phyloP scores from a whole-genome alignment of 1,140 invertebrate genomes.

The Parasteatoda tepidariorum region DNA sequence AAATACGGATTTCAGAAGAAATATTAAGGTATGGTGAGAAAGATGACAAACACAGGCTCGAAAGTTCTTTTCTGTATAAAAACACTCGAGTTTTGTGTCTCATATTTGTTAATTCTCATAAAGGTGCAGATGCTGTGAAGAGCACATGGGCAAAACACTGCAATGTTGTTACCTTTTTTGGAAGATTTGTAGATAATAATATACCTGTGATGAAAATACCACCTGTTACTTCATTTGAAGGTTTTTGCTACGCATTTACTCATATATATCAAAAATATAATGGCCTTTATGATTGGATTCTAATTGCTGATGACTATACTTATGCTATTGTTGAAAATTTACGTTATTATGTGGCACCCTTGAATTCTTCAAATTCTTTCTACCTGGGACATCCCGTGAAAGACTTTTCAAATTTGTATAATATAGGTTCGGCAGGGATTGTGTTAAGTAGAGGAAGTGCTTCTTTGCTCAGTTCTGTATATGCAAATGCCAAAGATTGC shows the following conservation, averaged over 20 bases:
- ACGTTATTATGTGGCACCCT: slow-evolving; percentile 62
- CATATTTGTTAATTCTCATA: slow-evolving; percentile 60
- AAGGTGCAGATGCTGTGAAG: slow-evolving; percentile 62
- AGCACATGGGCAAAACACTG: slow-evolving; percentile 65
- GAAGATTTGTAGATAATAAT: slow-evolving; percentile 61
- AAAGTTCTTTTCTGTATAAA: slow-evolving; percentile 56
- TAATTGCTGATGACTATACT: slow-evolving; percentile 69
- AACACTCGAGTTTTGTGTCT: slow-evolving; percentile 62
- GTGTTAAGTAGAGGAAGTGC: slow-evolving; percentile 61
- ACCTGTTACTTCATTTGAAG: slow-evolving; percentile 43
- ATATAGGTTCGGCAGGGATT: slow-evolving; percentile 62
- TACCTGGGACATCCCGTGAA: slow-evolving; percentile 64
- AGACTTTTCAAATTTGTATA: slow-evolving; percentile 62
- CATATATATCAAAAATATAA: slow-evolving; percentile 56
- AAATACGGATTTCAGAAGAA: slow-evolving; percentile 55
- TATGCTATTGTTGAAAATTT: slow-evolving; percentile 69
- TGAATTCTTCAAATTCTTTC: slow-evolving; percentile 58
- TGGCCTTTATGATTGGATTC: slow-evolving; percentile 68
- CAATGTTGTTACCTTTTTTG: slow-evolving; percentile 63
- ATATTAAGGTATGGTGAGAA: slow-evolving; percentile 33
- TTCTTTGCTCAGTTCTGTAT: slow-evolving; percentile 24
- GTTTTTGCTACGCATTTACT: slow-evolving; percentile 62
- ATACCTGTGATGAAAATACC: slow-evolving; percentile 63
- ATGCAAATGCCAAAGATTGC: slow-evolving; percentile 32
- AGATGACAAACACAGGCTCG: background rate